These are phyloP conservation scores for Labeo calbasu DNA, from an alignment of 2,797 vertebrate genomes.

Conservation along the genomic window DNA sequence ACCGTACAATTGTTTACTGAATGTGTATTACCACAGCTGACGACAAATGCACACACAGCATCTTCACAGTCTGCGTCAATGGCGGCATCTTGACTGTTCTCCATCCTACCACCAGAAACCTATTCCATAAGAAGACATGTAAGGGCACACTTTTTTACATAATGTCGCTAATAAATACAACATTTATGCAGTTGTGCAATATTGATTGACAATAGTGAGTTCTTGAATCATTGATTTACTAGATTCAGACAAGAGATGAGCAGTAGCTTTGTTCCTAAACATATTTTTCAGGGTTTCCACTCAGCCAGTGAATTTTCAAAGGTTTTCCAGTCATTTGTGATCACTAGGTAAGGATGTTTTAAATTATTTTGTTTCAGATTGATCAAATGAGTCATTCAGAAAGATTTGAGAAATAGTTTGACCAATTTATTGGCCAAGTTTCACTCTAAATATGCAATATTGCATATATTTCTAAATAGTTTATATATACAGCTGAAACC, in stretches of 20 bases:
- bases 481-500: no score
- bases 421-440: no score
- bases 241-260: slow-evolving; percentile 38
- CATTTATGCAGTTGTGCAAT: slow-evolving; percentile 34
- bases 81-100: slow-evolving; percentile 2
- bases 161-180: slow-evolving; percentile 34
- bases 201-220: not conserved
- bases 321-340: not conserved
- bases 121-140: slow-evolving; percentile 24
- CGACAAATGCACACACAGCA: slow-evolving; percentile 37
- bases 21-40: slow-evolving; percentile 60
- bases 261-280: not conserved
- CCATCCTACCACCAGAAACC: slow-evolving; percentile 1
- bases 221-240: slow-evolving; percentile 46
- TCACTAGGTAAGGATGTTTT: not conserved
- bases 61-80: not conserved
- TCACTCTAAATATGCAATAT: no score
- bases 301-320: not conserved
- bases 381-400: no score
- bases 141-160: slow-evolving; percentile 25
- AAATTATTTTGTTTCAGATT: no score
- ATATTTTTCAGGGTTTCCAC: not conserved
- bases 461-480: no score
- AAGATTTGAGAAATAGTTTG: no score
- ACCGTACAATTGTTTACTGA: slow-evolving; percentile 65